These are phyloP conservation scores for Eudasyphora cyanicolor DNA, from an alignment of 2,888 invertebrate genomes.

Conservation along the genomic window DNA sequence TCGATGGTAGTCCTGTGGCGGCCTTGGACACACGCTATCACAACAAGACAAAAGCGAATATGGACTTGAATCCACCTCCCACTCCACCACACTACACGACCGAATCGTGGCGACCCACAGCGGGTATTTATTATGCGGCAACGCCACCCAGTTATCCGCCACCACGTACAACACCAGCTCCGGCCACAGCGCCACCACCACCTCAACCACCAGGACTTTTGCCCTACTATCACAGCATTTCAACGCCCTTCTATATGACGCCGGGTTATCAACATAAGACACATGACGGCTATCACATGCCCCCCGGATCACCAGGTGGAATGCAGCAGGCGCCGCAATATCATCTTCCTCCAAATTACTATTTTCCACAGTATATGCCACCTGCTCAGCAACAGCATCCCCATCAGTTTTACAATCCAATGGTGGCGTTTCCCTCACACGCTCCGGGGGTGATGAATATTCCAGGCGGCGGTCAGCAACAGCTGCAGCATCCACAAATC, in stretches of 20 bases:
- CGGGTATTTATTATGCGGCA: conserved; percentile 66
- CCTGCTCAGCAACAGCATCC: conserved; percentile 57
- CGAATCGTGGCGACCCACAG: conserved; percentile 64
- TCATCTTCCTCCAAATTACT: conserved; percentile 42
- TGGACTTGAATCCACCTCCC: conserved; percentile 69
- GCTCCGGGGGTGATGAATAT: conserved; percentile 47
- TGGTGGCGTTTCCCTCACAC: conserved; percentile 61
- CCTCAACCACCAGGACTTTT: conserved; percentile 34
- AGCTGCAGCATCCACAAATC: conserved; percentile 44
- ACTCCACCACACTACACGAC: conserved; percentile 65
- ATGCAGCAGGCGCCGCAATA: conserved; percentile 45
- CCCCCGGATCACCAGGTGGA: conserved; percentile 11
- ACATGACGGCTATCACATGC: conserved; percentile 54
- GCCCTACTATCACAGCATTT: conserved; percentile 49
- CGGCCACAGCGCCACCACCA: conserved; percentile 53
- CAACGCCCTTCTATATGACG: conserved; percentile 23
- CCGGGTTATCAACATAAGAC: conserved; percentile 50
- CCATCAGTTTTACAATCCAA: conserved; percentile 52
- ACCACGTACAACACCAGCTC: conserved; percentile 68
- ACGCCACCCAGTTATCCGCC: conserved; percentile 75
- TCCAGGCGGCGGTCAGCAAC: conserved; percentile 43
- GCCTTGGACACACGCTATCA: conserved; percentile 60
- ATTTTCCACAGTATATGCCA: conserved; percentile 43
- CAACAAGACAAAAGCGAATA: conserved; percentile 63
- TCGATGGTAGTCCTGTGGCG: conserved; percentile 64